Evolutionary conservation across 2,797 vertebrate species (phyloP).

Genomic region (Balearica regulorum): DNA sequence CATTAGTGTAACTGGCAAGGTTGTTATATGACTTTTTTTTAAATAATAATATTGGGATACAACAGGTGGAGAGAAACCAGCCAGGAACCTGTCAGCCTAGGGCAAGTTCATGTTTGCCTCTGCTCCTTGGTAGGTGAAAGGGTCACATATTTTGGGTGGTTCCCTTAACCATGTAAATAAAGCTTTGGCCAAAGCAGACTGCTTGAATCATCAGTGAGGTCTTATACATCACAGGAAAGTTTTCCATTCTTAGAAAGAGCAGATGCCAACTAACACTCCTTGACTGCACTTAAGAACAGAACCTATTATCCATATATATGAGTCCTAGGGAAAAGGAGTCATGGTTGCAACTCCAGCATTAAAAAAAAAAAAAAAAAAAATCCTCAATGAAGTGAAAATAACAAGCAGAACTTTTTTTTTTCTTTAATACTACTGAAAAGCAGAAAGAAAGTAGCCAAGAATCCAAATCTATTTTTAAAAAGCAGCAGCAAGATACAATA

Average conservation of each 20-base stretch:
- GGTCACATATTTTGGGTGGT: slow-evolving; percentile 62
- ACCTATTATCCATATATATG: background rate
- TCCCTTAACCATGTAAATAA: slow-evolving; percentile 58
- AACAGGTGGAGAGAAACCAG: slow-evolving; percentile 58
- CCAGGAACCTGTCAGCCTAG: slow-evolving; percentile 64
- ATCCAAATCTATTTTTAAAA: background rate
- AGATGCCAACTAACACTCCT: background rate
- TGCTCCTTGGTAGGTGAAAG: background rate
- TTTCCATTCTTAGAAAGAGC: slow-evolving; percentile 55
- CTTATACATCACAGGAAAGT: slow-evolving; percentile 3
- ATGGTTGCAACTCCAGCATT: background rate
- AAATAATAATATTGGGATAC: slow-evolving; percentile 14
- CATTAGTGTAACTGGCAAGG: background rate
- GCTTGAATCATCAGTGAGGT: slow-evolving; percentile 15
- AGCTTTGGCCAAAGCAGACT: slow-evolving; percentile 9
- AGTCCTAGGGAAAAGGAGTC: background rate
- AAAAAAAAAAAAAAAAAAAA: background rate
- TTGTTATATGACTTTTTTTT: background rate
- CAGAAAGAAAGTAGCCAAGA: background rate
- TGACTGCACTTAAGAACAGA: background rate
- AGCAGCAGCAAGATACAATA: background rate
- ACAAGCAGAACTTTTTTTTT: background rate
- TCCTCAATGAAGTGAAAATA: background rate
- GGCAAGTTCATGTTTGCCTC: slow-evolving; percentile 45
- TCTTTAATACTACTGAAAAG: background rate